Conservation (phyloP, 2,888 invertebrate species). For the Adela reaumurella region DNA sequence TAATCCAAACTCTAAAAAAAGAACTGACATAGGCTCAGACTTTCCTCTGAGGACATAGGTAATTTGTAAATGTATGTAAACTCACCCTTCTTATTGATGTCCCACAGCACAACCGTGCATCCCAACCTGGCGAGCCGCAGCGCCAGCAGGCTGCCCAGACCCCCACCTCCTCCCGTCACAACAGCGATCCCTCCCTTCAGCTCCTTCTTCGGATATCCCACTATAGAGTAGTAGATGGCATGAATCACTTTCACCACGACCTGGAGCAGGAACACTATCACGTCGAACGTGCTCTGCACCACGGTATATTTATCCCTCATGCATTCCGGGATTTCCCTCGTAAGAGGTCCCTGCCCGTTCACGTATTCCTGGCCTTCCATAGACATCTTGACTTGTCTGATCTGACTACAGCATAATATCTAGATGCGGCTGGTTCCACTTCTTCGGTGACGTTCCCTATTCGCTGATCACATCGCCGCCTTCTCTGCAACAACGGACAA, state of each 20-base stretch:
- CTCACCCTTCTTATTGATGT: slow-evolving; percentile 79
- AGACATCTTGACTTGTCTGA: slow-evolving; percentile 17
- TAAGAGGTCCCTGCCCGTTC: slow-evolving; percentile 42
- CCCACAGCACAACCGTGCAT: slow-evolving; percentile 83
- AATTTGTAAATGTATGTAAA: too few species aligned
- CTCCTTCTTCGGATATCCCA: slow-evolving; percentile 64
- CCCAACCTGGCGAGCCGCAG: slow-evolving; percentile 72
- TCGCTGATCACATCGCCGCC: too few species aligned
- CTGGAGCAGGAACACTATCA: slow-evolving; percentile 51
- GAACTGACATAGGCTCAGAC: too few species aligned
- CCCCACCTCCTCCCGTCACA: slow-evolving; percentile 87
- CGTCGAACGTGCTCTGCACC: slow-evolving; percentile 53
- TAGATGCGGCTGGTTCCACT: too few species aligned
- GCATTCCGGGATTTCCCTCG: slow-evolving; percentile 46
- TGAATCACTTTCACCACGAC: slow-evolving; percentile 48
- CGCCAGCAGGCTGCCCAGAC: slow-evolving; percentile 76
- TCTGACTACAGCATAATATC: too few species aligned
- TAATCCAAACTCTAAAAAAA: too few species aligned
- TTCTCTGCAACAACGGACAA: too few species aligned
- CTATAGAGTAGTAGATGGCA: slow-evolving; percentile 57
- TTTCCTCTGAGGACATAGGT: too few species aligned
- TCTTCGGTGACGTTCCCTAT: too few species aligned
- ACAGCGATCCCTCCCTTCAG: slow-evolving; percentile 75
- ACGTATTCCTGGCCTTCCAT: slow-evolving; percentile 39
- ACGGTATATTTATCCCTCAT: slow-evolving; percentile 48